Base-by-base conservation (phyloP, 2,797 vertebrate species). In the Loriculus beryllinus region DNA sequence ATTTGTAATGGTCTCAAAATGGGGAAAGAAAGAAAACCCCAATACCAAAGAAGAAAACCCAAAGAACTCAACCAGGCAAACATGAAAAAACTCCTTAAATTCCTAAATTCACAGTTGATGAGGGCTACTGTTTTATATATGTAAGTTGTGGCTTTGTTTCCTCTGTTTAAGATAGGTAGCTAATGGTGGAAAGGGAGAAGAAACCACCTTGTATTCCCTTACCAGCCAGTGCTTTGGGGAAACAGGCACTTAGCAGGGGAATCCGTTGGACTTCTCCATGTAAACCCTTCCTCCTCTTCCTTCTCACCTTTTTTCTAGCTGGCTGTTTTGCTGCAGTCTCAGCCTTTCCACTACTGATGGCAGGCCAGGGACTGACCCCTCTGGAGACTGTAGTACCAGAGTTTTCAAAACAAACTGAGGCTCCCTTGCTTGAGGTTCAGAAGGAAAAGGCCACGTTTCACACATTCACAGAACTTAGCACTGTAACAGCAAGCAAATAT, bases 151-250 rank as follows among this genome's bases (percentile, higher is more conserved):
- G 37, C 13, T 19, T 39, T 2, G 40, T 87, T 82, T 47, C 31
- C 57, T 71, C 12, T 35, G 19, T 21, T 82, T 82, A 52, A 56
- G 31, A 8, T 6, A 20, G 25, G n/a, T 39, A 77, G 33, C 9
- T 74, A 35, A 37, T 37, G 40, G 14, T 67, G 37, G 11, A 17
- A 39, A 43, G n/a, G 48, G 42, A 90, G 70, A 81, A 45, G 74
- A 78, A 57, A 12, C 5, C 19, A 12, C 42, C n/a, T 54, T 23
- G 7, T 42, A 13, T 60, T 80, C 57, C 7, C 10, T 39, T 72
- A 9, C 2, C 1, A 0, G 28, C 29, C 65, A 37, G 0, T 0
- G 1, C 21, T 82, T 8, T 31, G 82, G 71, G 37, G 43, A 88
- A 67, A 56, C 39, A 37, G 60, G 75, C 20, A 11, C 45, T 45